Evolutionary conservation across 1,140 invertebrate species (phyloP).

Genomic region (Bemisia tabaci): DNA sequence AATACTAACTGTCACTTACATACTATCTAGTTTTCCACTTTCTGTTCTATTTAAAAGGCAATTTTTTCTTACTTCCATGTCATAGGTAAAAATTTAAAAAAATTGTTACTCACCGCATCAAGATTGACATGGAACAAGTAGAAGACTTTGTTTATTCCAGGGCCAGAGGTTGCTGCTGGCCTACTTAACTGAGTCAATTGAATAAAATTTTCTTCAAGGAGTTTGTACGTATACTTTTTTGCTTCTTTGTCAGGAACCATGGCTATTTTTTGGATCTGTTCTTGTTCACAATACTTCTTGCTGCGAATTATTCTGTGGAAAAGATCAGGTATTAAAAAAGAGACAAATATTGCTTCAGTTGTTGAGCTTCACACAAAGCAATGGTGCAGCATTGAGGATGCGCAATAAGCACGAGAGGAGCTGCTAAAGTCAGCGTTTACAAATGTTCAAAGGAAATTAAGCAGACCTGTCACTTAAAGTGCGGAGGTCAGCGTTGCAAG

Average conservation of each 20-base stretch:
- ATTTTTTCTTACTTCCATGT: too few relatives aligned
- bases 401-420: too few relatives aligned
- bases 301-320: conserved; percentile 50
- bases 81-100: too few relatives aligned
- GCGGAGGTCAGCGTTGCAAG: too few relatives aligned
- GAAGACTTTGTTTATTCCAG: conserved; percentile 45
- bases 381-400: background rate
- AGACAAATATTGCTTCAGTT: background rate
- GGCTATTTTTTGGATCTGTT: conserved; percentile 71
- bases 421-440: too few relatives aligned
- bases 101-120: conserved; percentile 24
- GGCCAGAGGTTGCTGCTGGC: conserved; percentile 29
- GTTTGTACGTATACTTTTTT: conserved; percentile 63
- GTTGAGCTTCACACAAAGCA: background rate
- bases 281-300: conserved; percentile 71
- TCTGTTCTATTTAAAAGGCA: too few relatives aligned
- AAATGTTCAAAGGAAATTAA: too few relatives aligned
- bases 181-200: conserved; percentile 53
- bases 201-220: conserved; percentile 71
- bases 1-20: too few relatives aligned
- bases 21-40: too few relatives aligned
- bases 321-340: conserved; percentile 8
- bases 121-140: conserved; percentile 61
- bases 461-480: too few relatives aligned
- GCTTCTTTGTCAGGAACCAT: conserved; percentile 83